phyloP scores from a whole-genome alignment of 2,888 invertebrate genomes.

The Epicampocera succincta region DNA sequence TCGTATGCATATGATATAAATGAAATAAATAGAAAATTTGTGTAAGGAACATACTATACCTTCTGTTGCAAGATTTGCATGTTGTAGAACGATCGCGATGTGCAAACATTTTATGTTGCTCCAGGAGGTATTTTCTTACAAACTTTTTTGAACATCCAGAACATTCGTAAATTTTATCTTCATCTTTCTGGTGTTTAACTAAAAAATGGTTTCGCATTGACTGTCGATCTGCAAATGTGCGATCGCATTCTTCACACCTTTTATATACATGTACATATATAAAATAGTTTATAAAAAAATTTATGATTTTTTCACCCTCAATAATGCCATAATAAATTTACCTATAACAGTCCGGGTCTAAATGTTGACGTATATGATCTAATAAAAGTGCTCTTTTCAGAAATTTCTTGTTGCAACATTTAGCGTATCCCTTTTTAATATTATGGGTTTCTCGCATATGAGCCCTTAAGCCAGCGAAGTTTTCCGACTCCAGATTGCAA shows the following conservation, averaged over 20 bases:
- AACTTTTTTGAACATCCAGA: constrained; percentile 79
- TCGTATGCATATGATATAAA: no score
- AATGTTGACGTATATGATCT: constrained; percentile 79
- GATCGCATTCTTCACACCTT: constrained; percentile 74
- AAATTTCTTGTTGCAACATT: constrained; percentile 79
- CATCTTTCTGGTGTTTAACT: constrained; percentile 79
- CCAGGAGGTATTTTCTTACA: constrained; percentile 78
- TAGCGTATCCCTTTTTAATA: constrained; percentile 76
- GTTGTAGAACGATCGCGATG: constrained; percentile 76
- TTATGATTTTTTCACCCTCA: background rate
- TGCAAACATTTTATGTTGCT: constrained; percentile 77
- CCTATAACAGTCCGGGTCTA: constrained; percentile 76
- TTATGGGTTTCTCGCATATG: constrained; percentile 70
- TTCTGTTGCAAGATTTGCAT: constrained; percentile 78
- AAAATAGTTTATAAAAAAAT: no score
- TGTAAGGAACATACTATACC: constrained; percentile 70
- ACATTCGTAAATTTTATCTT: constrained; percentile 78
- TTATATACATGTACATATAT: background rate
- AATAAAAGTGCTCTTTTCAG: constrained; percentile 77
- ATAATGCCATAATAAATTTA: background rate
- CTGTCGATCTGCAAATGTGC: constrained; percentile 76
- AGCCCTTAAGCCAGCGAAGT: constrained; percentile 64
- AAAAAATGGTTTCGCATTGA: constrained; percentile 79
- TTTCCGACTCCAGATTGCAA: constrained; percentile 73
- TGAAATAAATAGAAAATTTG: no score